These are phyloP conservation scores for Vanacampus margaritifer DNA, from an alignment of 2,113 vertebrate species.

Conservation along the genomic window DNA sequence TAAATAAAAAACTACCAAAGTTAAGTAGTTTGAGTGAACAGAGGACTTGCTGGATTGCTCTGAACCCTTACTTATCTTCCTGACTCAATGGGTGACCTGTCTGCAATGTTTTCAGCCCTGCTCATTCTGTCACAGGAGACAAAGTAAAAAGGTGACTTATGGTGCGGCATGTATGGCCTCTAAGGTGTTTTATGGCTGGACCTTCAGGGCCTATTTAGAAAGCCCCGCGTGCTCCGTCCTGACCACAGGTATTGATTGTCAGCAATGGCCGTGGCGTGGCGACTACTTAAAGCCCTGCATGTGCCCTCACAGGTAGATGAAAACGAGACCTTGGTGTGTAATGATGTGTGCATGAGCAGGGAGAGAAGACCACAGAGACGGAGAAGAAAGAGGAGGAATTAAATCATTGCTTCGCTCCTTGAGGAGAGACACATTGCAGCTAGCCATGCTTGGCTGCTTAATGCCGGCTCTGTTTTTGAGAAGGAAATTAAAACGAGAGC, in stretches of 20 bases:
- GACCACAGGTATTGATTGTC: conserved; percentile 71
- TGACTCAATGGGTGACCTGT: conserved; percentile 22
- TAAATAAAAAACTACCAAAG: too few relatives aligned
- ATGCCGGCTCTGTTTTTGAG: conserved; percentile 67
- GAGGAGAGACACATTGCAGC: conserved; percentile 58
- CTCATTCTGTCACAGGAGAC: conserved; percentile 26
- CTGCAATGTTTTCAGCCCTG: conserved; percentile 12
- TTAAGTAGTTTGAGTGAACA: background rate
- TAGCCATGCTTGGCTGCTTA: conserved; percentile 60
- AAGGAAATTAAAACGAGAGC: conserved; percentile 69
- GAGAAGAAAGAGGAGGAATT: conserved; percentile 62
- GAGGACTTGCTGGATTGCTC: conserved; percentile 15
- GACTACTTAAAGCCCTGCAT: conserved; percentile 70
- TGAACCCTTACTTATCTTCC: conserved; percentile 34
- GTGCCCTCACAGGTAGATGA: conserved; percentile 67
- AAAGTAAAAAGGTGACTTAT: conserved; percentile 57
- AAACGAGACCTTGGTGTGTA: conserved; percentile 74
- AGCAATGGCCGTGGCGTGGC: conserved; percentile 53
- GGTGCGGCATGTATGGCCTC: conserved; percentile 54
- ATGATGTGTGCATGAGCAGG: conserved; percentile 75
- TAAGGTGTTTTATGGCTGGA: conserved; percentile 72
- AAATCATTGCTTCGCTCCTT: conserved; percentile 69
- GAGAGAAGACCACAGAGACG: conserved; percentile 62
- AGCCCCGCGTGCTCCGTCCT: conserved; percentile 57
- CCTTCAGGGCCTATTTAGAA: conserved; percentile 72